Base-by-base conservation (phyloP, 2,888 invertebrate genomes). In the Tromatobia lineatoria region DNA sequence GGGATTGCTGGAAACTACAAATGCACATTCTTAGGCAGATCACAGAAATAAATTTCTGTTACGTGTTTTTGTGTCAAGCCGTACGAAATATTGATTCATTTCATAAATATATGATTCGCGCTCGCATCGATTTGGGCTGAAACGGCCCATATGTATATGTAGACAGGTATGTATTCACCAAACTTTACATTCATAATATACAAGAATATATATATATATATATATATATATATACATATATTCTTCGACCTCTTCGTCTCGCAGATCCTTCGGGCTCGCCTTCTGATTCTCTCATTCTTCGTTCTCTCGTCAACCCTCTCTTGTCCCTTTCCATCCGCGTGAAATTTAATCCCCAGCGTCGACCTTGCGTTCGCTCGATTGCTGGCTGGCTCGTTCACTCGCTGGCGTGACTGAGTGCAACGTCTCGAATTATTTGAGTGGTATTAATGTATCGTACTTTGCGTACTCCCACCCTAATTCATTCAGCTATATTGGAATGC, bases 351-450 rank as follows among this genome's bases (percentile, higher is more conserved):
- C 86, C 85, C 79, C 70, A 78, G 79, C 87, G 84, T 71, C 71
- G 83, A 42, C 57, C 61, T 67, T 59, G 71, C 74, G 57, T 47
- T 82, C 20, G 42, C 79, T 79, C 79, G 78, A 75, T 83, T 61
- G 82, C 66, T 64, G 76, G 20, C 50, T 66, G n/a, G 61, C 64
- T 64, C 64, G 64, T 64, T 64, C 64, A 38, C 10, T 38, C 64
- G 64, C 18, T 77, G 74, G 81, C 80, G 81, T 66, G 84, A 80
- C 86, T 70, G 82, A 83, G 85, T 70, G 86, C 75, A 80, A 83
- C 83, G 82, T 85, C 87, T 84, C 86, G 87, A 88, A 90, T 90
- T 90, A 89, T 90, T 90, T 88, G 87, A 86, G 74, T 86, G 82
- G 84, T 80, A 87, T 78, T 77, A 86, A 88, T 85, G 89, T 86